These are phyloP conservation scores for Entomobrya multifasciata DNA, from an alignment of 2,888 invertebrate species.

Conservation along the genomic window DNA sequence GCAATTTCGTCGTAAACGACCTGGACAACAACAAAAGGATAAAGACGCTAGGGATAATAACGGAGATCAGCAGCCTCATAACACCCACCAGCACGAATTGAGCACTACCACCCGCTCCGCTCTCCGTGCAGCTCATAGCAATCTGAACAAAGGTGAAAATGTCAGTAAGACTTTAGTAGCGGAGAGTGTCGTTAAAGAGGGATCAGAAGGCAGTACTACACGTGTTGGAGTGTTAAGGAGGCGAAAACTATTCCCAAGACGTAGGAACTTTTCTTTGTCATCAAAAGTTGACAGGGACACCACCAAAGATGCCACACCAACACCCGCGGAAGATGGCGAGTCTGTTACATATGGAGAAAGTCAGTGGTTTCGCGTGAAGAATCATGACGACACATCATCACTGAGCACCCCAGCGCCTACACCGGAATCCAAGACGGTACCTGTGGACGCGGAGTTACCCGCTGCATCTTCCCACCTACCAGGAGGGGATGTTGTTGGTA, in stretches of 20 bases:
- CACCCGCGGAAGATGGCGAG: conserved; percentile 68
- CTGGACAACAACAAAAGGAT: conserved; percentile 55
- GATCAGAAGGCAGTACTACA: conserved; percentile 26
- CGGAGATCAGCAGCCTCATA: conserved; percentile 4
- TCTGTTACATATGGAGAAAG: conserved; percentile 79
- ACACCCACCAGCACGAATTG: not conserved
- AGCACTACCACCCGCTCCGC: conserved; percentile 41
- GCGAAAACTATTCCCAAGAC: conserved; percentile 67
- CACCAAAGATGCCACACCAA: conserved; percentile 21
- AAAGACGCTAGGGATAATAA: conserved; percentile 16
- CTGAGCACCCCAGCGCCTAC: conserved; percentile 57
- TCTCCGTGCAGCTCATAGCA: conserved; percentile 22
- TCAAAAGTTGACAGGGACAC: not conserved
- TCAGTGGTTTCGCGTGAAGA: conserved; percentile 77
- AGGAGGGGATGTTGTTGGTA: not conserved
- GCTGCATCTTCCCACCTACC: not conserved
- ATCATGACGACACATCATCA: not conserved
- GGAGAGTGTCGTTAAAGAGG: not conserved
- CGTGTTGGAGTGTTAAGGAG: conserved; percentile 67
- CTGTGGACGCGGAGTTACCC: not conserved
- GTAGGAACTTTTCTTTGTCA: conserved; percentile 51
- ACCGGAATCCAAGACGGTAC: conserved; percentile 54
- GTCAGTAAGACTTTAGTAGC: not conserved
- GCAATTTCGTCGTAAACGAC: conserved; percentile 74
- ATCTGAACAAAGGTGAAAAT: not conserved